Percentiles rank a stretch among this genome's conserved stretches.
phyloP scores from a whole-genome alignment of 1,140 invertebrate species.

The Elymnias hypermnestra region DNA sequence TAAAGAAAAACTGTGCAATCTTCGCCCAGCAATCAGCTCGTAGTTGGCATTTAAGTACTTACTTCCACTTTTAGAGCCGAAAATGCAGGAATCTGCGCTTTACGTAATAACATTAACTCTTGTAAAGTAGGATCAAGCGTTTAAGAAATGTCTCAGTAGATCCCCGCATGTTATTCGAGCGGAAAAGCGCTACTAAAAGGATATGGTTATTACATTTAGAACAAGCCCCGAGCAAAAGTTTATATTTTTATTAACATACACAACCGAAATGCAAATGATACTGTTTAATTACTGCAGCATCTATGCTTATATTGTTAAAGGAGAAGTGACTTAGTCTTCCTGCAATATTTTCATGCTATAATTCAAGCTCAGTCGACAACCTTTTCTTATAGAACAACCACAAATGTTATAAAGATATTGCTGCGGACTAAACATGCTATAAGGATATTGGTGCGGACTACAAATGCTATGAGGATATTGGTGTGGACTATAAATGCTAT shows the following conservation, averaged over 20 bases:
- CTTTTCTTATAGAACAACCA: too few species aligned
- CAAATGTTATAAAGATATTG: too few species aligned
- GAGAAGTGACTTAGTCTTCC: too few species aligned
- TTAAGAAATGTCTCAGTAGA: slow-evolving; percentile 15
- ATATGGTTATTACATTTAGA: not conserved
- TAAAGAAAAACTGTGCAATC: slow-evolving; percentile 26
- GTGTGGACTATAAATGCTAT: too few species aligned
- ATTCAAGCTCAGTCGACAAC: too few species aligned
- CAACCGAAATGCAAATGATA: too few species aligned
- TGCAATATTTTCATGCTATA: too few species aligned
- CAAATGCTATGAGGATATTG: too few species aligned
- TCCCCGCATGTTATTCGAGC: slow-evolving; percentile 2
- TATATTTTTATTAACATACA: slow-evolving; percentile 1
- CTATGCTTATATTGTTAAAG: too few species aligned
- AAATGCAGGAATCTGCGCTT: slow-evolving; percentile 19
- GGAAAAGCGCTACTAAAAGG: not conserved
- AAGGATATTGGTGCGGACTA: too few species aligned
- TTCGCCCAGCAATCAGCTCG: slow-evolving; percentile 24
- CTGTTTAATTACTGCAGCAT: too few species aligned
- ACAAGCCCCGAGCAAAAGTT: not conserved
- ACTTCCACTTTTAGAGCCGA: slow-evolving; percentile 15
- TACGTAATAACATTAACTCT: slow-evolving; percentile 43
- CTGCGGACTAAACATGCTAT: too few species aligned
- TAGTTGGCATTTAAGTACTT: slow-evolving; percentile 24
- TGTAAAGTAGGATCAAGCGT: slow-evolving; percentile 33